Base-by-base conservation (phyloP, 2,888 invertebrate species). In the Aphidoletes aphidimyza region DNA sequence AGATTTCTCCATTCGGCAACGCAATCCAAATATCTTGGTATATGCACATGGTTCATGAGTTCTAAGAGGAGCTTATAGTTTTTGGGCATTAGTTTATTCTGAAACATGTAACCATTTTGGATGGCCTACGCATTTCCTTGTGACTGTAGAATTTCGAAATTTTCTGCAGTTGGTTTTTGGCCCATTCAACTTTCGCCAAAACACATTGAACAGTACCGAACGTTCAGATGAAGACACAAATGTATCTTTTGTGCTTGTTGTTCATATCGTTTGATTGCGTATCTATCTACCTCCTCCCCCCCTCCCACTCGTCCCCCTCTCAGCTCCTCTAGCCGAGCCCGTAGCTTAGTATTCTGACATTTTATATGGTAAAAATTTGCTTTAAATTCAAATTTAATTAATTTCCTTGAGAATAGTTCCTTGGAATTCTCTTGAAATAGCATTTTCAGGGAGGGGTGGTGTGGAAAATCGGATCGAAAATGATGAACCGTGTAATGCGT, bases 351-450 rank as follows among this genome's bases (percentile, higher is more conserved):
- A 45, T 83, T 42, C 14, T 11, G 14, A 45, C 81, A 37, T 81
- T 81, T 81, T 81, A n/a, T 37, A 69, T 81, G 81, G 81, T 81
- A n/a, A 49, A 84, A 84, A 84, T 37, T 84, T 84, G 69, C 37
- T 59, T 84, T 84, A 69, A 84, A 84, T 84, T 84, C 69, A 84
- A 84, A 84, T 84, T 84, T 59, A 84, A 84, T 84, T 84, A 84
- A 84, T 84, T 84, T 84, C 69, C 84, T 84, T 84, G 39, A 84
- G 84, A 69, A 84, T 84, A 69, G 84, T 84, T 84, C 19, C 84
- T 84, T 84, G 84, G 84, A 84, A 84, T 84, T 69, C 59, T 26
- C 30, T 84, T 81, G 6, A 37, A 81, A 81, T 81, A 81, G n/a
- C 36, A 81, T 37, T 81, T 81, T 37, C 2, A 42, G 42, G 11